Conservation (phyloP, 2,888 invertebrate species). For the Metallyticus violacea region DNA sequence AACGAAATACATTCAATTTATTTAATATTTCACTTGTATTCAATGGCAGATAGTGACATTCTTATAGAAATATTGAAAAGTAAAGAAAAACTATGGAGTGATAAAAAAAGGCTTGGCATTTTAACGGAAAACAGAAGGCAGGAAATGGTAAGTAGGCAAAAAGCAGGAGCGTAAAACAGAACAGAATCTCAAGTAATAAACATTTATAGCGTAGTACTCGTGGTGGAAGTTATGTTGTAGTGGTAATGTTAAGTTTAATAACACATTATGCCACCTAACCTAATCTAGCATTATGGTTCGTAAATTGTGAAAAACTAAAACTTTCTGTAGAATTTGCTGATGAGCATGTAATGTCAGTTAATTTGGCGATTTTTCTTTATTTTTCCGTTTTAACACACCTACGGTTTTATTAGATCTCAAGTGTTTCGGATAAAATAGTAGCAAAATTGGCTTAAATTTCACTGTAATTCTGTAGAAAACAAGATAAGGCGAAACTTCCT, state of each 20-base stretch:
- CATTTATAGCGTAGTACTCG: not conserved
- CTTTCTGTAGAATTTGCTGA: too few species aligned
- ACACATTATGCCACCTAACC: not conserved
- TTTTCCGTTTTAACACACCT: too few species aligned
- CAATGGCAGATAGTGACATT: not conserved
- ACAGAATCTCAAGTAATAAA: not conserved
- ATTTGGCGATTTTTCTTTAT: too few species aligned
- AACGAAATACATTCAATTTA: not conserved
- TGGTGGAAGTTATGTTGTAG: too few species aligned
- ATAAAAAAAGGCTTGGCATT: slow-evolving; percentile 3
- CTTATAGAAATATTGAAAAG: not conserved
- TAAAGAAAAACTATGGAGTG: not conserved
- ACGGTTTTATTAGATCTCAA: too few species aligned
- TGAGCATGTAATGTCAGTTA: too few species aligned
- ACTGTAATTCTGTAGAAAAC: too few species aligned
- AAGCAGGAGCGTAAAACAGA: not conserved
- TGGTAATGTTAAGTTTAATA: not conserved
- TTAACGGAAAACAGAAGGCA: not conserved
- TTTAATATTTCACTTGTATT: not conserved
- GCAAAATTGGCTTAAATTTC: too few species aligned
- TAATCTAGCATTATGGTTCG: not conserved
- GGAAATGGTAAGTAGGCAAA: not conserved
- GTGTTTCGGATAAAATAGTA: too few species aligned
- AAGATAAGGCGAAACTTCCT: too few species aligned
- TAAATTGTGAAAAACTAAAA: too few species aligned